Conservation (phyloP, 2,797 vertebrate species). For the Fratercula arctica region DNA sequence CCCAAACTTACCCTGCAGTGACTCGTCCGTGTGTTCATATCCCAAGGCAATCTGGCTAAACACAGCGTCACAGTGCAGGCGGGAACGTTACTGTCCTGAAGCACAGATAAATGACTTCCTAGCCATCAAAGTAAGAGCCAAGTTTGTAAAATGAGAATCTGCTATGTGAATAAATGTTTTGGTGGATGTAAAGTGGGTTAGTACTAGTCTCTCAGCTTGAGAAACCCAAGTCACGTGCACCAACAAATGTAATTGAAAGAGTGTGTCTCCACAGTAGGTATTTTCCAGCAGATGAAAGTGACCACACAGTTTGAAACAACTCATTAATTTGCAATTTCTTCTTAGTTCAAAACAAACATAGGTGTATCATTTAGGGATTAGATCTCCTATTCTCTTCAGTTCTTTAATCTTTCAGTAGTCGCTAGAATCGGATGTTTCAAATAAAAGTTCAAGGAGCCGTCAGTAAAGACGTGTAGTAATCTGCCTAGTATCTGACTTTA, state of each 20-base stretch:
- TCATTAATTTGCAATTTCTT: conserved; percentile 45
- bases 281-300: conserved; percentile 58
- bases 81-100: not conserved
- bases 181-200: not conserved
- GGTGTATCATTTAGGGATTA: not conserved
- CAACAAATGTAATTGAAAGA: conserved; percentile 37
- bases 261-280: conserved; percentile 8
- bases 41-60: not conserved
- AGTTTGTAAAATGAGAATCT: not conserved
- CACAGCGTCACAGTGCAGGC: not conserved
- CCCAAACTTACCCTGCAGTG: not conserved
- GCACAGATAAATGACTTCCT: not conserved
- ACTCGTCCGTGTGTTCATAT: not conserved
- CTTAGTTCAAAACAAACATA: conserved; percentile 50
- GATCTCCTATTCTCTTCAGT: not conserved
- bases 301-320: conserved; percentile 34
- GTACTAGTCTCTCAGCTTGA: not conserved
- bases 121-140: not conserved
- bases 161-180: not conserved
- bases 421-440: not conserved
- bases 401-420: not conserved
- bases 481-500: not conserved
- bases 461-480: not conserved
- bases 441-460: not conserved
- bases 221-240: not conserved